These are phyloP conservation scores for Oryzias javanicus DNA, from an alignment of 2,113 vertebrate genomes.

Conservation along the genomic window DNA sequence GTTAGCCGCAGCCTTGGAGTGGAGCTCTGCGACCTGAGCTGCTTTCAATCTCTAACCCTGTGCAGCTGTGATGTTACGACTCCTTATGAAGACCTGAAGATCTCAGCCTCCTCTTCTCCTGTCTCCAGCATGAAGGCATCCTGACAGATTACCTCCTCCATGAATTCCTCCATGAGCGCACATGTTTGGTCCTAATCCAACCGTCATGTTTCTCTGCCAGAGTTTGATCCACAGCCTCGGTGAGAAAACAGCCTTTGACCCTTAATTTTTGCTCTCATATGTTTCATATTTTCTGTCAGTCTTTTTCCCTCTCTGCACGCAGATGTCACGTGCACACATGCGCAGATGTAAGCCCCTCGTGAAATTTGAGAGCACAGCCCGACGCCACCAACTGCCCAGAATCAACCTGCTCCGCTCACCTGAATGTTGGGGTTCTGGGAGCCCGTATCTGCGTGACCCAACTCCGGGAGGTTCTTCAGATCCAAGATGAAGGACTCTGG, in stretches of 20 bases:
- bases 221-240: background rate
- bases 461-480: constrained; percentile 8
- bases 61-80: too few species aligned
- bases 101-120: too few species aligned
- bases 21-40: too few species aligned
- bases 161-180: background rate
- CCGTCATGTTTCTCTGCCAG: background rate
- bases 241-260: background rate
- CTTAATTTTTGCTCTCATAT: background rate
- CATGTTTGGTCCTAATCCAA: background rate
- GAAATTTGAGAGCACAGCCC: background rate
- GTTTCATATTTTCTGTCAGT: constrained; percentile 4
- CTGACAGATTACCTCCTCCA: background rate
- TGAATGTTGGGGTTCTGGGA: constrained; percentile 15
- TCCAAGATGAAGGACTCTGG: constrained; percentile 1
- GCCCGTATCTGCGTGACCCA: background rate
- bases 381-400: constrained; percentile 1
- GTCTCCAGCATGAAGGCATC: too few species aligned
- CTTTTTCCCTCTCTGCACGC: background rate
- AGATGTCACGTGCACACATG: background rate
- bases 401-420: background rate
- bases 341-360: background rate
- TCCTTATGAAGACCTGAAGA: too few species aligned
- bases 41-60: too few species aligned
- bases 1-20: too few species aligned